Conservation (phyloP, 2,888 invertebrate genomes). For the Andrena marginata region DNA sequence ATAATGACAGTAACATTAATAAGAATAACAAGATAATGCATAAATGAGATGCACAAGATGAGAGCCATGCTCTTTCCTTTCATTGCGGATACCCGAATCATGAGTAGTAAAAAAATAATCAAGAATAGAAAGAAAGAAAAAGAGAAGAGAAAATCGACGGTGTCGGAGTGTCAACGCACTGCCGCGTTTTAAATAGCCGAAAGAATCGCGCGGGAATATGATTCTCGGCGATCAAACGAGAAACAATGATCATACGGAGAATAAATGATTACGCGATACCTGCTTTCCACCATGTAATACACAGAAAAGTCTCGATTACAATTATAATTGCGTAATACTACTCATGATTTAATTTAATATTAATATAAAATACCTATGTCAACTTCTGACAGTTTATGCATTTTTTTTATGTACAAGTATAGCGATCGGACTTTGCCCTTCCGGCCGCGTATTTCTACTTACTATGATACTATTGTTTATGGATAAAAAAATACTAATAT, state of each 20-base stretch:
- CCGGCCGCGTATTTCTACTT: slow-evolving; percentile 77
- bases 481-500: slow-evolving; percentile 84
- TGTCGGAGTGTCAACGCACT: slow-evolving; percentile 44
- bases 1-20: slow-evolving; percentile 82
- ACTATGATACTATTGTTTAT: slow-evolving; percentile 80
- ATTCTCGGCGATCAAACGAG: not conserved
- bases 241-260: slow-evolving; percentile 7
- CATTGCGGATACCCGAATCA: slow-evolving; percentile 64
- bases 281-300: slow-evolving; percentile 39
- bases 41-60: slow-evolving; percentile 77
- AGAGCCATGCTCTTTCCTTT: slow-evolving; percentile 60
- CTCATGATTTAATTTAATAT: slow-evolving; percentile 76
- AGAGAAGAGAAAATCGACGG: not conserved
- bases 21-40: slow-evolving; percentile 81
- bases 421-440: slow-evolving; percentile 75
- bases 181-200: slow-evolving; percentile 5
- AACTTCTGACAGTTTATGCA: slow-evolving; percentile 77
- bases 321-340: slow-evolving; percentile 78
- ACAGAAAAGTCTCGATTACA: slow-evolving; percentile 74
- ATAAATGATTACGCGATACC: slow-evolving; percentile 6
- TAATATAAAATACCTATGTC: slow-evolving; percentile 79
- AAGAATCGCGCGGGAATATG: not conserved
- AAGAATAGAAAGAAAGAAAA: slow-evolving; percentile 14
- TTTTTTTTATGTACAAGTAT: slow-evolving; percentile 80
- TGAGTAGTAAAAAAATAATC: slow-evolving; percentile 54